These are phyloP conservation scores for Lasioglossum zephyrum DNA, from an alignment of 2,888 invertebrate species.

Conservation along the genomic window DNA sequence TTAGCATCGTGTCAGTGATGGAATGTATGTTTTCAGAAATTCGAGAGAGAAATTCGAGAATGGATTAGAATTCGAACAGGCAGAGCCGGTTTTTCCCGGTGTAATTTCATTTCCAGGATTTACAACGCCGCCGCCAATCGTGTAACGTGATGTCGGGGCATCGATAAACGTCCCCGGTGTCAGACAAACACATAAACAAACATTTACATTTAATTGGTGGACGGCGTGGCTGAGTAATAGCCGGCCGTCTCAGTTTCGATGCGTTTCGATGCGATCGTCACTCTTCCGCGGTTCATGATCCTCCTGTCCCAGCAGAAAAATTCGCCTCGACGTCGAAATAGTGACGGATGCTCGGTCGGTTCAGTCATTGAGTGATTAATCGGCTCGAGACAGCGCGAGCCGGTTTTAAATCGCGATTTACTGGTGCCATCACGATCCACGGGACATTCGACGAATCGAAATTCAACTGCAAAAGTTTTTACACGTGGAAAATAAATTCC, in stretches of 20 bases:
- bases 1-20: neutral
- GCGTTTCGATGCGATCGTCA: conserved; percentile 67
- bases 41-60: neutral
- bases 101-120: conserved; percentile 60
- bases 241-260: conserved; percentile 74
- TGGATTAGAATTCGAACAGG: neutral
- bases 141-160: conserved; percentile 78
- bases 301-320: conserved; percentile 49
- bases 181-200: conserved; percentile 81
- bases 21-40: neutral
- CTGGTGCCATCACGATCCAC: neutral
- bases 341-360: conserved; percentile 41
- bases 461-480: neutral
- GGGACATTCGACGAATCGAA: neutral
- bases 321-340: conserved; percentile 46
- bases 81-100: conserved; percentile 1
- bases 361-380: conserved; percentile 38
- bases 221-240: conserved; percentile 76
- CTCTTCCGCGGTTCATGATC: conserved; percentile 58
- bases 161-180: conserved; percentile 81
- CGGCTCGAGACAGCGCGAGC: conserved; percentile 34
- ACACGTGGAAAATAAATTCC: neutral
- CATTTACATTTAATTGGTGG: conserved; percentile 83
- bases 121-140: conserved; percentile 74
- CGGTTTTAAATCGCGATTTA: conserved; percentile 25